Evolutionary conservation across 2,113 vertebrate genomes (phyloP).

Genomic region (Odontophorus gujanensis): DNA sequence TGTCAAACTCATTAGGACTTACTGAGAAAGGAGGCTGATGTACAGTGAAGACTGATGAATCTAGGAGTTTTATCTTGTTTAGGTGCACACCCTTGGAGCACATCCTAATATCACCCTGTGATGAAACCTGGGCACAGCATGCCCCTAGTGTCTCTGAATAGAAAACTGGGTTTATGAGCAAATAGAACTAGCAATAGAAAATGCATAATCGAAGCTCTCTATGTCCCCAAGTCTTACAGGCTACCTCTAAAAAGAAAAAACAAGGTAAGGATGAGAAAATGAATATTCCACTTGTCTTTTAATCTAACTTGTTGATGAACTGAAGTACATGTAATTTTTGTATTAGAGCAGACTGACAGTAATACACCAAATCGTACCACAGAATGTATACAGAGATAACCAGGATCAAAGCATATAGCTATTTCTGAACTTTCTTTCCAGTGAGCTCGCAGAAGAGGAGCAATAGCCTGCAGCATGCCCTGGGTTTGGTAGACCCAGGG

Average conservation of each 20-base stretch:
- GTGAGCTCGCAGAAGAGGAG: background rate
- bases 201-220: background rate
- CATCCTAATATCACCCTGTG: background rate
- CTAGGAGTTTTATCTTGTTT: background rate
- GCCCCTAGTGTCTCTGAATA: background rate
- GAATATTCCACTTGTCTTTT: background rate
- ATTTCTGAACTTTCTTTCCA: background rate
- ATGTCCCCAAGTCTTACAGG: background rate
- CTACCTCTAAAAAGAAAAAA: background rate
- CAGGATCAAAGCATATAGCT: background rate
- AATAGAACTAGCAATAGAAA: background rate
- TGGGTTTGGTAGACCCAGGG: background rate
- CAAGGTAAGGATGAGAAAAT: too few relatives aligned
- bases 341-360: background rate
- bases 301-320: background rate
- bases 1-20: background rate
- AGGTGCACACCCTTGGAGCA: background rate
- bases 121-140: background rate
- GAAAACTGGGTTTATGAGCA: background rate
- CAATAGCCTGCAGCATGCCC: background rate
- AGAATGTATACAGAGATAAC: background rate
- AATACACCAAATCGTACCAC: background rate
- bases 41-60: background rate
- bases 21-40: background rate
- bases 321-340: background rate